Evolutionary conservation across 2,797 vertebrate genomes (phyloP).

Genomic region (Diplodus puntazzo): DNA sequence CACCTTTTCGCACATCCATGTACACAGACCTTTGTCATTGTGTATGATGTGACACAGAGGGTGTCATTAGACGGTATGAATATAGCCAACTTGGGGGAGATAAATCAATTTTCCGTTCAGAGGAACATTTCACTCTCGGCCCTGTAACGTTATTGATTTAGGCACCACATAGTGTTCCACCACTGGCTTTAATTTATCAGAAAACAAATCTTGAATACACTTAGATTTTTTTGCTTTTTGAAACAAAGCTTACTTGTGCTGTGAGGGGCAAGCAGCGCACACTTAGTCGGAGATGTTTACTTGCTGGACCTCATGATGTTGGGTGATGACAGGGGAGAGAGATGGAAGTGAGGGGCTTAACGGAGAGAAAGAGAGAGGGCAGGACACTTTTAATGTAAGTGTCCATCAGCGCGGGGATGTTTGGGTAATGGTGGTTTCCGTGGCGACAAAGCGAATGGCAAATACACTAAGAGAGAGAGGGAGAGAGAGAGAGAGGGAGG

Average conservation of each 20-base stretch:
- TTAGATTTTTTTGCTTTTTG: not conserved
- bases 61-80: constrained; percentile 71
- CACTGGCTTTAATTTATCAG: constrained; percentile 49
- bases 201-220: constrained; percentile 26
- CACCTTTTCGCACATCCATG: constrained; percentile 60
- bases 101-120: constrained; percentile 66
- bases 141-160: constrained; percentile 62
- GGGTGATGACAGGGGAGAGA: constrained; percentile 56
- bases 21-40: constrained; percentile 60
- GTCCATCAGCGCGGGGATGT: constrained; percentile 78
- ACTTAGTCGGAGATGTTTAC: constrained; percentile 72
- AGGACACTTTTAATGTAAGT: constrained; percentile 81
- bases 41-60: constrained; percentile 60
- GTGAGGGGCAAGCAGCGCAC: constrained; percentile 25
- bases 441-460: constrained; percentile 81
- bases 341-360: constrained; percentile 46
- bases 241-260: constrained; percentile 1
- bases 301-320: constrained; percentile 64
- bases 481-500: no score
- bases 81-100: constrained; percentile 55
- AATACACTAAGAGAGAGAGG: constrained; percentile 73
- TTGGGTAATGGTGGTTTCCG: constrained; percentile 84
- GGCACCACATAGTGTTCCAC: constrained; percentile 41
- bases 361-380: constrained; percentile 34
- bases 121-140: constrained; percentile 62